phyloP scores from a whole-genome alignment of 2,888 invertebrate species.

The Perizoma flavofasciatum region DNA sequence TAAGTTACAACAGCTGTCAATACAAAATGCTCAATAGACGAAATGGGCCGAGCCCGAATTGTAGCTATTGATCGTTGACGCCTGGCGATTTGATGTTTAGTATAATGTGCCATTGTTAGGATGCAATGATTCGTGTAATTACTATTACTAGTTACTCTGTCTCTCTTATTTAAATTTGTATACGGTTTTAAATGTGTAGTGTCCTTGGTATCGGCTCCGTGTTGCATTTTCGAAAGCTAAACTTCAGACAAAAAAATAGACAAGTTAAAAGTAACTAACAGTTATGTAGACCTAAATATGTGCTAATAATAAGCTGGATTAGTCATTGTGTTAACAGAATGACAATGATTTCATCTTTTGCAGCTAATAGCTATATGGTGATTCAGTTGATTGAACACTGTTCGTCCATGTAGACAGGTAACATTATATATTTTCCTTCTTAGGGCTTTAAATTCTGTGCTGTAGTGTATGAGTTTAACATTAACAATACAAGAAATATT shows the following conservation, averaged over 20 bases:
- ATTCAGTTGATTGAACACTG: constrained; percentile 55
- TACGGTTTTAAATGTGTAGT: too few species aligned
- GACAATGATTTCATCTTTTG: constrained; percentile 35
- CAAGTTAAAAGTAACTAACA: too few species aligned
- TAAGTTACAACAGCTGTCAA: constrained; percentile 27
- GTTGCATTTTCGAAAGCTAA: too few species aligned
- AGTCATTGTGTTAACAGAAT: constrained; percentile 28
- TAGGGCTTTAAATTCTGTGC: constrained; percentile 4
- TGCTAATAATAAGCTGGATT: constrained; percentile 9
- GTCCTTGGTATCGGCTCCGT: too few species aligned
- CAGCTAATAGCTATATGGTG: constrained; percentile 20
- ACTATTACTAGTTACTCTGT: constrained; percentile 40
- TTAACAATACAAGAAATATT: constrained; percentile 6
- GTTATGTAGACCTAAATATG: constrained; percentile 1
- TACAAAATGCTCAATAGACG: constrained; percentile 27
- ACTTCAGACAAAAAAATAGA: too few species aligned
- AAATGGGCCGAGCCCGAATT: constrained; percentile 35
- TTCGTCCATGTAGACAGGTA: constrained; percentile 50
- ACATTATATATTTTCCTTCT: constrained; percentile 28
- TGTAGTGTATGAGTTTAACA: constrained; percentile 1
- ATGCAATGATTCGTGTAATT: constrained; percentile 67
- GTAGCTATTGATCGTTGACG: constrained; percentile 44
- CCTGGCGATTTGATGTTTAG: constrained; percentile 37
- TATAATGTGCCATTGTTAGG: constrained; percentile 55
- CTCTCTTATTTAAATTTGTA: background rate